Evolutionary conservation across 2,888 invertebrate species (phyloP), one percentile per base, ranked within the genome.

Genomic region (Punctoribates punctum): DNA sequence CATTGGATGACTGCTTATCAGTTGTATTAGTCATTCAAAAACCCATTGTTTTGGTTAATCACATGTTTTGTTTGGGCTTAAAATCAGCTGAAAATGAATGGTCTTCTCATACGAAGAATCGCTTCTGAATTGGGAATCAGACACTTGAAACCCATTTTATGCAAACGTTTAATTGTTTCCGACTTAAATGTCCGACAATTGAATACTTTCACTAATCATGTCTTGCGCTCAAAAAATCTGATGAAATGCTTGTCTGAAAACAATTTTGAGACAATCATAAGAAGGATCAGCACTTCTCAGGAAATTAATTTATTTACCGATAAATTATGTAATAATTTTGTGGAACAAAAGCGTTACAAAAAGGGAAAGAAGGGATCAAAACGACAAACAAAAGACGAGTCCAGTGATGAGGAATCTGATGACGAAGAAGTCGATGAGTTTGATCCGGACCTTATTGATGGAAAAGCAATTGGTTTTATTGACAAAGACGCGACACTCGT

Each of bases 381-480:
- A 67, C 17, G 46, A 13, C 25, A 75, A 15, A 20, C 17, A 11
- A 51, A 76, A 38, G 75, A 76, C 6, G 67, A 74, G 34, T 34
- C 70, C 13, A 74, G 70, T 17, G 76, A 78, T 70, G 74, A 74
- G 48, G 67, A 67, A 38, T 65, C 42, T 11, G 76, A 67, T 42
- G 51, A 25, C 67, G 48, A 77, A 6, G 67, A 42, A 13, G 25
- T 29, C 20, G 34, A 20, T 34, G 74, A 74, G 20, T 51, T 27
- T 27, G 73, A 54, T 25, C 25, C 73, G 13, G 57, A 73, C 11
- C 25, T 48, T 11, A 54, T 48, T 17, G 65, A 74, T 51, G 73
- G 48, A 9, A 57, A 65, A 27, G 76, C 48, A n/a, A 25, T 48
- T 54, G 73, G 62, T 23, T 76, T 62, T 23, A 17, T 34, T 6